Evolutionary conservation across 2,113 vertebrate genomes (phyloP), one percentile per base, ranked within the genome.

Genomic region (Dasypus novemcinctus): DNA sequence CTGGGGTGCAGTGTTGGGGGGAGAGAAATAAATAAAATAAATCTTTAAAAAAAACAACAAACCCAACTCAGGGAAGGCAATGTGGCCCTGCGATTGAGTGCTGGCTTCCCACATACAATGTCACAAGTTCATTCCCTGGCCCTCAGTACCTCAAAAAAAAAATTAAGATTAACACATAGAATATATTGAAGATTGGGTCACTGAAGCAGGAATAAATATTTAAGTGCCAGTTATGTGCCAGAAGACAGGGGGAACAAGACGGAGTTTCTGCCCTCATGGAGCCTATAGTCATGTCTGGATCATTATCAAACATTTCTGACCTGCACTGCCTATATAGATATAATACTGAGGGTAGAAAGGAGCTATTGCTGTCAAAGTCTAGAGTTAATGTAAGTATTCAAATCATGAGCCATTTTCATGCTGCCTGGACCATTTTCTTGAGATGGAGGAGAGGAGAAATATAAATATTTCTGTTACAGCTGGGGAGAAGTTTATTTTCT

Each of bases 201-300:
- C 64, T 90, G 38, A 85, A 75, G 41, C n/a, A 69, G 85, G 12
- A 72, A 72, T 63, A 91, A 85, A 52, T 86, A 91, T 82, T 75
- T 64, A 90, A 61, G 11, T 66, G 36, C 49, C 68, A 72, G 64
- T 66, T 79, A 72, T 72, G 27, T 86, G 43, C 43, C 38, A 59
- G 25, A 41, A 54, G 23, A 63, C 25, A 61, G n/a, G 43, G 66
- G 54, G 79, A 79, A 57, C 46, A 69, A 76, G 79, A 84, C n/a
- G 64, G 31, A 81, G 23, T 84, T 12, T 85, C 29, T 63, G 13
- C 61, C 61, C 12, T 68, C 13, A 3, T 41, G 20, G n/a, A 71
- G 33, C 36, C 41, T 64, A 11, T 68, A 61, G 61, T 79, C 72
- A 23, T 71, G 4, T 84, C 38, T 69, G 38, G 23, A 61, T 84